These are phyloP conservation scores for Plagiodera versicolora DNA, from an alignment of 2,888 invertebrate genomes.

Conservation along the genomic window DNA sequence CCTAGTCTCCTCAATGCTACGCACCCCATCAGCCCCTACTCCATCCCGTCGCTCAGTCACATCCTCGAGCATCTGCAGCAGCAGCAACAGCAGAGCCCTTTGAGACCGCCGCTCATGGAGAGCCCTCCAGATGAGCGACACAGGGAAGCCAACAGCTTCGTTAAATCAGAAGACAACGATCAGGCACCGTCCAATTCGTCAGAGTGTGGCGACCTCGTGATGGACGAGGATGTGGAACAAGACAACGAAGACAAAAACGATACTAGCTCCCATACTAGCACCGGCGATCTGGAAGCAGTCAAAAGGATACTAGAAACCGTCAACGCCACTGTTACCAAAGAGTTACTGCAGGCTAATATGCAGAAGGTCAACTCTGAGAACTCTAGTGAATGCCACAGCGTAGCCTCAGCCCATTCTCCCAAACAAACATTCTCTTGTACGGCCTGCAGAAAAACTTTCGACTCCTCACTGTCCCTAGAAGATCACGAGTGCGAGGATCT, in stretches of 20 bases:
- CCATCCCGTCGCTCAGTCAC: constrained; percentile 64
- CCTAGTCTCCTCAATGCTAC: constrained; percentile 57
- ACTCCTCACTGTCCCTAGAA: constrained; percentile 62
- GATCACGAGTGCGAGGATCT: constrained; percentile 74
- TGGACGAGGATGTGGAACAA: constrained; percentile 67
- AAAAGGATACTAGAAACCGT: constrained; percentile 75
- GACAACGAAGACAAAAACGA: constrained; percentile 53
- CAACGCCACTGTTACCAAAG: constrained; percentile 74
- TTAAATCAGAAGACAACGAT: constrained; percentile 52
- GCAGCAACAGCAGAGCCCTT: constrained; percentile 54
- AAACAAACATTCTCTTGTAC: constrained; percentile 58
- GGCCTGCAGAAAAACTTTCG: constrained; percentile 63
- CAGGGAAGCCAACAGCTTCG: constrained; percentile 54
- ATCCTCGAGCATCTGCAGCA: constrained; percentile 70
- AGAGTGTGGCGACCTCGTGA: constrained; percentile 62
- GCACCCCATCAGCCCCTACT: constrained; percentile 55
- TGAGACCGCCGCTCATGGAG: constrained; percentile 55
- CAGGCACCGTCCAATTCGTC: constrained; percentile 54
- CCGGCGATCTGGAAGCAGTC: constrained; percentile 65
- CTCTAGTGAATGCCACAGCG: constrained; percentile 55
- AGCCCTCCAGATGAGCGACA: constrained; percentile 44
- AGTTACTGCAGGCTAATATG: constrained; percentile 70
- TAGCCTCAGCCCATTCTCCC: constrained; percentile 46
- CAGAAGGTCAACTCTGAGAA: constrained; percentile 66
- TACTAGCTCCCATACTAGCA: constrained; percentile 49